Conservation (phyloP, 2,888 invertebrate species). For the Sarcophaga carnaria region DNA sequence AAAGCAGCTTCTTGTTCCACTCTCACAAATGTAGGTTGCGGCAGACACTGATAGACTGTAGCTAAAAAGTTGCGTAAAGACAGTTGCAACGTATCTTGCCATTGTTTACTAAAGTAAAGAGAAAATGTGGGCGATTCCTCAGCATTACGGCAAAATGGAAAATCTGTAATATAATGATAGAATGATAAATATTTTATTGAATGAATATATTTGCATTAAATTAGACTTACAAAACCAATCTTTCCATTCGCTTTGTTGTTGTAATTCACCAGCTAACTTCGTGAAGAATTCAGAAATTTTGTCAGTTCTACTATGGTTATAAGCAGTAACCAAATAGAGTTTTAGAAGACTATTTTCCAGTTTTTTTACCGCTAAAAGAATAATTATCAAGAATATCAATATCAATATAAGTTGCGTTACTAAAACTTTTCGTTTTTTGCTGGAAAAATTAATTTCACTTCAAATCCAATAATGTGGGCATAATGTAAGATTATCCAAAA, state of each 20-base stretch:
- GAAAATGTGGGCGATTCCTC: constrained; percentile 94
- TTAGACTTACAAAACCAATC: constrained; percentile 96
- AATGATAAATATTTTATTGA: background rate
- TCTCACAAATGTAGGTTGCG: constrained; percentile 91
- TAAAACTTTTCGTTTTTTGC: background rate
- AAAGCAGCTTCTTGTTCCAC: constrained; percentile 93
- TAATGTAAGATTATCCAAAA: no score
- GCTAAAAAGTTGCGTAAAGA: constrained; percentile 96
- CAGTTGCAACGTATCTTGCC: constrained; percentile 96
- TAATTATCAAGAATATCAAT: constrained; percentile 62
- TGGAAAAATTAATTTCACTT: background rate
- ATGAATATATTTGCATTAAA: constrained; percentile 6
- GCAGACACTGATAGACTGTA: constrained; percentile 93
- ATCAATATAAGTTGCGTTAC: background rate
- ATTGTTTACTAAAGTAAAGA: constrained; percentile 94
- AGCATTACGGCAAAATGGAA: constrained; percentile 95
- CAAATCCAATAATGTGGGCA: background rate
- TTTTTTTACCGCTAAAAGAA: constrained; percentile 87
- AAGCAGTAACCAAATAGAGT: constrained; percentile 94
- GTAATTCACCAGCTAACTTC: constrained; percentile 92
- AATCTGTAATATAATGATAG: constrained; percentile 85
- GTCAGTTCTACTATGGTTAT: constrained; percentile 90
- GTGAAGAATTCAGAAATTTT: constrained; percentile 94
- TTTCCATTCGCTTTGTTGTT: constrained; percentile 95
- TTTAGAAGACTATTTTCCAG: constrained; percentile 93